Base-by-base conservation (phyloP, 2,797 vertebrate genomes). In the Gephyroberyx darwinii region DNA sequence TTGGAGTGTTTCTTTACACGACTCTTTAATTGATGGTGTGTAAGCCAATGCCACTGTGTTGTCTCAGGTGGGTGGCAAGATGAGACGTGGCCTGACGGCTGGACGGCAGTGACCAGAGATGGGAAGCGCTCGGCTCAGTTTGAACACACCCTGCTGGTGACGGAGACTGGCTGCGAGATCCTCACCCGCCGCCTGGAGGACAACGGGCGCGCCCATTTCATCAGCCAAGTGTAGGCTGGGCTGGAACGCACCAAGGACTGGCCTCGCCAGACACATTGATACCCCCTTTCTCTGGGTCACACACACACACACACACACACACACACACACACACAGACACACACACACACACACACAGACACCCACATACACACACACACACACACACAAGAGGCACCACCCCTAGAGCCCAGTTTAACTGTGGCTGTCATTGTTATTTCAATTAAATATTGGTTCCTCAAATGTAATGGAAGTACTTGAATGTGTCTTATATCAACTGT, bases 81-180 rank as follows among this genome's bases (percentile, higher is more conserved):
- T 9, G 98, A 99, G 90, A 99, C 98, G 0, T 99, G 98, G 98
- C 98, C 98, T 0, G 98, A 99, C 13, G 96, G 97, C 16, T 99
- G 98, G 98, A 99, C 98, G 0, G 98, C 97, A 0, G 97, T 99
- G 69, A 99, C 97, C 0, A 92, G 96, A 82, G 98, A 99, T 0
- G 98, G 98, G 19, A 98, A 96, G 83, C 95, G 97, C n/a, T 99
- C 98, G 0, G 97, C 98, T 13, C 98, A 99, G 92, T 99, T 99
- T 22, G 98, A 99, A 82, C 98, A 99, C 93, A 99, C 98, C 0
- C 95, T 99, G 82, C 92, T 99, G 86, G 96, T 99, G 86, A 99
- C 96, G 0, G 98, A 99, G 81, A 96, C 95, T 0, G 97, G 98
- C 87, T 99, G 97, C 5, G 98, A 99, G 68, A 97, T 99, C 88